Evolutionary conservation across 1,140 invertebrate species (phyloP).

Genomic region (Macrocentrus cingulum): DNA sequence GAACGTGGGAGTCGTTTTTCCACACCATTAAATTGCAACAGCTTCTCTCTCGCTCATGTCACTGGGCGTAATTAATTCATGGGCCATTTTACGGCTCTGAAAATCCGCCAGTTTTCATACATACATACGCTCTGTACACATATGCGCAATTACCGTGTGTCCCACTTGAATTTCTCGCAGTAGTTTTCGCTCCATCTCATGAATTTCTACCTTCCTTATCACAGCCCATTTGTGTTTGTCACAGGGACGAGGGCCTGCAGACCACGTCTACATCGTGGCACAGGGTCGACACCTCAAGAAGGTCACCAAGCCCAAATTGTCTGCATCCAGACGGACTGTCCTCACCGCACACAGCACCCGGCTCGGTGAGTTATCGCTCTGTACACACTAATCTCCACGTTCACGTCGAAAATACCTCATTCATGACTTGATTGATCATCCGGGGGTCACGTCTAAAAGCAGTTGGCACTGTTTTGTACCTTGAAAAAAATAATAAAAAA

Average conservation of each 20-base stretch:
- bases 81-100: slow-evolving; percentile 7
- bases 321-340: slow-evolving; percentile 44
- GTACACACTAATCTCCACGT: neutral
- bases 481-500: no score
- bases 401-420: neutral
- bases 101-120: neutral
- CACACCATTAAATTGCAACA: neutral
- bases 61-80: slow-evolving; percentile 8
- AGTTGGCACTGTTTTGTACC: no score
- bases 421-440: no score
- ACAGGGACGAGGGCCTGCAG: slow-evolving; percentile 23
- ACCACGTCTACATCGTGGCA: slow-evolving; percentile 43
- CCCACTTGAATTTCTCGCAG: neutral
- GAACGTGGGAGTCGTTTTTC: slow-evolving; percentile 10
- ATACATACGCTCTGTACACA: neutral
- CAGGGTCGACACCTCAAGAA: slow-evolving; percentile 43
- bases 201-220: no score
- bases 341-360: slow-evolving; percentile 49
- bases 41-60: neutral
- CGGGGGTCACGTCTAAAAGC: no score
- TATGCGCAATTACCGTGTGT: neutral
- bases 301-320: slow-evolving; percentile 49
- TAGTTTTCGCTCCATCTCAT: neutral
- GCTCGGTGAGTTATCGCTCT: slow-evolving; percentile 46
- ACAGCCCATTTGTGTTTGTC: slow-evolving; percentile 7